A percentile compares a stretch with the other conserved stretches of the same genome.
phyloP scores from a whole-genome alignment of 2,888 invertebrate species.

The Incurvaria masculella region DNA sequence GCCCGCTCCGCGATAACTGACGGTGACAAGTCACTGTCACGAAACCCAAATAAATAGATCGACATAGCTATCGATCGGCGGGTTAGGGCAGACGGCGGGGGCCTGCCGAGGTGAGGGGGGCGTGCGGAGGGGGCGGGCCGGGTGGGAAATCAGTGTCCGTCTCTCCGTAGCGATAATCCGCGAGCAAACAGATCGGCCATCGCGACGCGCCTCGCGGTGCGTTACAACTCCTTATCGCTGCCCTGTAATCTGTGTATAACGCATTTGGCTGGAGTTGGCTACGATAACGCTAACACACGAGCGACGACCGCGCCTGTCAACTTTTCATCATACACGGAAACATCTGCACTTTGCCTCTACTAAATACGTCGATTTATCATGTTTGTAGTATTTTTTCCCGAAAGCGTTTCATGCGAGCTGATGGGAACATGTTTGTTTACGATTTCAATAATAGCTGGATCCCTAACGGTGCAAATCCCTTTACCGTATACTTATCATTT shows the following conservation, averaged over 20 bases:
- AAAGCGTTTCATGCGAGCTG: no score
- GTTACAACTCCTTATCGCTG: constrained; percentile 51
- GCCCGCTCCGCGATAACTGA: no score
- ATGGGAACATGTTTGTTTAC: no score
- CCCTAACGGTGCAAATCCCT: no score
- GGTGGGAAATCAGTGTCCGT: constrained; percentile 39
- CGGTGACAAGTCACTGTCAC: no score
- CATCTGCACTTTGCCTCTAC: no score
- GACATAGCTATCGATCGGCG: background rate
- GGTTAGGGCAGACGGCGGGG: background rate
- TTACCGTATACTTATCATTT: no score
- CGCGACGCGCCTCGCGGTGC: constrained; percentile 41
- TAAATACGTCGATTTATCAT: no score
- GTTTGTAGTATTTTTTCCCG: no score
- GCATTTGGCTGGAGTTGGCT: constrained; percentile 50
- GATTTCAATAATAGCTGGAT: no score
- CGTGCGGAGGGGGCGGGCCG: constrained; percentile 2
- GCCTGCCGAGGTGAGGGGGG: background rate
- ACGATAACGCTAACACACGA: constrained; percentile 42
- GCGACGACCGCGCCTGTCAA: no score
- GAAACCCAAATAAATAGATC: background rate
- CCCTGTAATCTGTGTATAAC: constrained; percentile 53
- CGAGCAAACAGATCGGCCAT: constrained; percentile 46
- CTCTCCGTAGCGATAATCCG: constrained; percentile 29
- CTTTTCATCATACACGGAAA: no score